Conservation (phyloP, 2,113 vertebrate genomes). For the Tinamus guttatus region DNA sequence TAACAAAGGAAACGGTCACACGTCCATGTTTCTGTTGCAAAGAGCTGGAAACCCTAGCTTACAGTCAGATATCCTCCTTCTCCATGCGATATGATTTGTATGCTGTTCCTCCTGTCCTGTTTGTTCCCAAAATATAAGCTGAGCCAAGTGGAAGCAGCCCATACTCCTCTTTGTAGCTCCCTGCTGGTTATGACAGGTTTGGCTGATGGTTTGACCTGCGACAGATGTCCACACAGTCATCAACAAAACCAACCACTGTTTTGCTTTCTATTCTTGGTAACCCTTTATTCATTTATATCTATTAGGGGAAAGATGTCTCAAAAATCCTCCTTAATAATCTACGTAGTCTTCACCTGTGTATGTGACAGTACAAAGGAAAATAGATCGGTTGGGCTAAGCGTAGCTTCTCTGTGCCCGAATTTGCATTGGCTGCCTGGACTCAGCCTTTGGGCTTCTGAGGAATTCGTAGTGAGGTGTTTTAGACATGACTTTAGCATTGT, state of each 20-base stretch:
- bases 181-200: constrained; percentile 27
- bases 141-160: background rate
- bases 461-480: background rate
- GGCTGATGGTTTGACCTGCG: constrained; percentile 33
- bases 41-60: background rate
- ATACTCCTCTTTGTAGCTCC: background rate
- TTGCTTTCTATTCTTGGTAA: background rate
- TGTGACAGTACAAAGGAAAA: background rate
- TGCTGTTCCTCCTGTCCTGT: background rate
- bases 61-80: background rate
- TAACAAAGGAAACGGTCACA: accelerated
- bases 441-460: background rate
- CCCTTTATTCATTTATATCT: background rate
- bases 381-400: background rate
- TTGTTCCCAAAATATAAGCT: constrained; percentile 8
- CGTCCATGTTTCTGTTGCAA: background rate
- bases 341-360: background rate
- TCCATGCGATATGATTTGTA: background rate
- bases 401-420: background rate
- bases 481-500: background rate
- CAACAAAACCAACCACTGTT: constrained; percentile 44
- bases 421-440: background rate
- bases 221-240: constrained; percentile 36
- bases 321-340: background rate
- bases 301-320: background rate